phyloP scores from a whole-genome alignment of 1,140 invertebrate genomes.

The Drosophila ananassae region DNA sequence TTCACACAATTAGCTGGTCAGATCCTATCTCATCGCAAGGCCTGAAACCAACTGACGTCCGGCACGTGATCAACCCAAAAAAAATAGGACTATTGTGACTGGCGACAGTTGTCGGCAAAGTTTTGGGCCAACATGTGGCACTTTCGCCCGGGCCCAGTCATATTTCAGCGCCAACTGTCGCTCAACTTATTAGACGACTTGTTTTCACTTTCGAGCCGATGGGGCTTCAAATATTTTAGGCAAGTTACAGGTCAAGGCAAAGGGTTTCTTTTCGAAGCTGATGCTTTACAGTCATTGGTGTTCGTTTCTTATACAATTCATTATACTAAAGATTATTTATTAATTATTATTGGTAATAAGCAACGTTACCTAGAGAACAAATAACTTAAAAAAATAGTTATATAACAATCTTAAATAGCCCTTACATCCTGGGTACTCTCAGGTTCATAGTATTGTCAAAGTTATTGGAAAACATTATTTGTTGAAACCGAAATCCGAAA shows the following conservation, averaged over 20 bases:
- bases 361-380: too few species aligned
- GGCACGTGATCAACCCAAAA: conserved; percentile 74
- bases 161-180: conserved; percentile 59
- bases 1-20: conserved; percentile 64
- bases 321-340: too few species aligned
- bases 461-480: conserved; percentile 61
- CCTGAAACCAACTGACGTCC: conserved; percentile 63
- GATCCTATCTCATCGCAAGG: conserved; percentile 26
- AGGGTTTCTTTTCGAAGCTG: not conserved
- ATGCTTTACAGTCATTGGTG: too few species aligned
- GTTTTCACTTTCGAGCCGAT: conserved; percentile 31
- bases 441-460: not conserved
- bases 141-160: conserved; percentile 13
- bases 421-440: not conserved
- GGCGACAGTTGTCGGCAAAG: conserved; percentile 43
- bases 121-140: conserved; percentile 45
- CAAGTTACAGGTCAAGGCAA: not conserved
- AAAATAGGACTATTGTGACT: conserved; percentile 15
- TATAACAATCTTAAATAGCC: too few species aligned
- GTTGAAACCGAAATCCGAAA: conserved; percentile 43
- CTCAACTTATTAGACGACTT: conserved; percentile 54
- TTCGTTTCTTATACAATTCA: too few species aligned
- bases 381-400: too few species aligned
- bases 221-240: conserved; percentile 9
- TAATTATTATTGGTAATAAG: not conserved